Percentiles rank a stretch among this genome's conserved stretches.
phyloP scores from a whole-genome alignment of 2,113 vertebrate genomes.

The Dendrocopos noguchii region DNA sequence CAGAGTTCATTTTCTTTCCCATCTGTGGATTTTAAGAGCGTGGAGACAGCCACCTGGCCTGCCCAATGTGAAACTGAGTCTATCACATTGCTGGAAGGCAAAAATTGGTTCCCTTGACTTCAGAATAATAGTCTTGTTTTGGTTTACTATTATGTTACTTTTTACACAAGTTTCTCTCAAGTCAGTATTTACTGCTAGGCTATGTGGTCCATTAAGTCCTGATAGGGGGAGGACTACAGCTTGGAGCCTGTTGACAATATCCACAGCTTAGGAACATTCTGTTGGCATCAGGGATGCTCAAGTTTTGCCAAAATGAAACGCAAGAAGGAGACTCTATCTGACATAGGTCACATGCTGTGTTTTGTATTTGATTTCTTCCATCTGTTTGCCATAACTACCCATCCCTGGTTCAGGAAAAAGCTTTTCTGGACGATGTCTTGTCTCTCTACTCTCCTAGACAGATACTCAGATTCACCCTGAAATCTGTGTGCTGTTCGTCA shows the following conservation, averaged over 20 bases:
- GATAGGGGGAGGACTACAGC: neutral
- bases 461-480: neutral
- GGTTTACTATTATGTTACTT: neutral
- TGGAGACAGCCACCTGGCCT: neutral
- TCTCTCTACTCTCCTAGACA: neutral
- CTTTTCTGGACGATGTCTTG: slow-evolving; percentile 44
- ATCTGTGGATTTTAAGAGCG: neutral
- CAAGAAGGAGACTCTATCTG: slow-evolving; percentile 33
- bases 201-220: neutral
- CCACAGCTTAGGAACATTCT: slow-evolving; percentile 30
- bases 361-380: slow-evolving; percentile 33
- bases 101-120: neutral
- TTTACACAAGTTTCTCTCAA: neutral
- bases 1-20: slow-evolving; percentile 16
- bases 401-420: slow-evolving; percentile 52
- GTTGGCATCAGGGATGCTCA: neutral
- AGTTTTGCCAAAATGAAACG: neutral
- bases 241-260: slow-evolving; percentile 30
- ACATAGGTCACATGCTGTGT: slow-evolving; percentile 58
- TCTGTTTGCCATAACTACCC: slow-evolving; percentile 60
- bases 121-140: neutral
- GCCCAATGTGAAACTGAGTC: neutral
- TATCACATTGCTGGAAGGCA: slow-evolving; percentile 13
- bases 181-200: slow-evolving; percentile 16
- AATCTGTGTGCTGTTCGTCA: neutral